These are phyloP conservation scores for Polypedilum vanderplanki DNA, from an alignment of 1,140 invertebrate genomes.

Conservation along the genomic window DNA sequence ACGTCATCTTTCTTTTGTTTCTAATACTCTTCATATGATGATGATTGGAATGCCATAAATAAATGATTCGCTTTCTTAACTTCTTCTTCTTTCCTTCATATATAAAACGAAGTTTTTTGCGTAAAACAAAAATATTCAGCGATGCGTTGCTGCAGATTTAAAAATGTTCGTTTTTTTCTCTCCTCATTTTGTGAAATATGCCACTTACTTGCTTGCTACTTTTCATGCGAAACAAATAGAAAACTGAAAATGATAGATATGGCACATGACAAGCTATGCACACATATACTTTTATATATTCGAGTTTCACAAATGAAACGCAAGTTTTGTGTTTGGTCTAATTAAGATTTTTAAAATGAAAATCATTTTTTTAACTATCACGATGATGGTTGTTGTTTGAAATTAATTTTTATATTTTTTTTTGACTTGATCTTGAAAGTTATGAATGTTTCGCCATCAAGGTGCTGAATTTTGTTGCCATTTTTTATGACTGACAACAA, in stretches of 20 bases:
- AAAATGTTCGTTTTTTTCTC: neutral
- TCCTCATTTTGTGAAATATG: neutral
- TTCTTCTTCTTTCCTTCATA: neutral
- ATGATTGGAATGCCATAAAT: conserved; percentile 23
- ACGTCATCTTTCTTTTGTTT: neutral
- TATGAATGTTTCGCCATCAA: neutral
- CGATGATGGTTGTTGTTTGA: neutral
- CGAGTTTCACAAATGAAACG: neutral
- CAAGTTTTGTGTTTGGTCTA: neutral
- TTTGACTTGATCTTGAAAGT: neutral
- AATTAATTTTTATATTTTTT: neutral
- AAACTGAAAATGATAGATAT: neutral
- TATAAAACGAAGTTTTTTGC: no score
- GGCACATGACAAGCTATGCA: neutral
- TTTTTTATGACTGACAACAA: conserved; percentile 12
- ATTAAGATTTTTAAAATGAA: neutral
- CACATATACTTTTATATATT: neutral
- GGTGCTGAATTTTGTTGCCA: neutral
- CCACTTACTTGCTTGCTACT: neutral
- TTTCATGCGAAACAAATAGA: neutral
- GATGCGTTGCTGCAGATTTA: neutral
- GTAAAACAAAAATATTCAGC: neutral
- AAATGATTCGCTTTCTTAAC: conserved; percentile 23
- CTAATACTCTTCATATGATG: neutral
- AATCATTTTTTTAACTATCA: neutral